Evolutionary conservation across 2,113 vertebrate genomes (phyloP).

Genomic region (Lasiurus cinereus): DNA sequence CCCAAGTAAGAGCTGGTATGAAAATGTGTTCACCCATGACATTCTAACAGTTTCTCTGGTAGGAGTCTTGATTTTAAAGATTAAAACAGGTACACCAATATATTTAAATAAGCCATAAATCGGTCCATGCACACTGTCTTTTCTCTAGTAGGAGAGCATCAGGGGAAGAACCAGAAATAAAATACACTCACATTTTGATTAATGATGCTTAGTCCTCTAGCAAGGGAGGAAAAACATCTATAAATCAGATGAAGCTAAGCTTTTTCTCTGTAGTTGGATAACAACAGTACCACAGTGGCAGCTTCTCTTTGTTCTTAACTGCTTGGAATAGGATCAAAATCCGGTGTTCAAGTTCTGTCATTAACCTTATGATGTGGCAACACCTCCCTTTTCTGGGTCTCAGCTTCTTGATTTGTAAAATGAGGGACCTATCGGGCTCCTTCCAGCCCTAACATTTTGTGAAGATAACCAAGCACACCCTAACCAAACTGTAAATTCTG

Average conservation of each 20-base stretch:
- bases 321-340: conserved; percentile 20
- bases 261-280: conserved; percentile 35
- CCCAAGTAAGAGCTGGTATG: background rate
- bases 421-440: background rate
- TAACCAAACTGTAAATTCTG: conserved; percentile 26
- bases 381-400: background rate
- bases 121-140: background rate
- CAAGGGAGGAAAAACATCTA: conserved; percentile 13
- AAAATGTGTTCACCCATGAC: background rate
- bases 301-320: conserved; percentile 43
- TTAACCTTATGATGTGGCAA: background rate
- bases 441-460: background rate
- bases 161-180: background rate
- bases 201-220: conserved; percentile 32
- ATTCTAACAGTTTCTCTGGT: background rate
- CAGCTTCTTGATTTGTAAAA: background rate
- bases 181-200: conserved; percentile 64
- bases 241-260: conserved; percentile 12
- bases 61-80: conserved; percentile 33
- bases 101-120: conserved; percentile 20
- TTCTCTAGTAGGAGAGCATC: conserved; percentile 20
- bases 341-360: background rate
- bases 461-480: background rate
- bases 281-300: background rate
- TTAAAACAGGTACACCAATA: background rate